Conservation (phyloP, 1,140 invertebrate genomes). For the Bombus fervidus region DNA sequence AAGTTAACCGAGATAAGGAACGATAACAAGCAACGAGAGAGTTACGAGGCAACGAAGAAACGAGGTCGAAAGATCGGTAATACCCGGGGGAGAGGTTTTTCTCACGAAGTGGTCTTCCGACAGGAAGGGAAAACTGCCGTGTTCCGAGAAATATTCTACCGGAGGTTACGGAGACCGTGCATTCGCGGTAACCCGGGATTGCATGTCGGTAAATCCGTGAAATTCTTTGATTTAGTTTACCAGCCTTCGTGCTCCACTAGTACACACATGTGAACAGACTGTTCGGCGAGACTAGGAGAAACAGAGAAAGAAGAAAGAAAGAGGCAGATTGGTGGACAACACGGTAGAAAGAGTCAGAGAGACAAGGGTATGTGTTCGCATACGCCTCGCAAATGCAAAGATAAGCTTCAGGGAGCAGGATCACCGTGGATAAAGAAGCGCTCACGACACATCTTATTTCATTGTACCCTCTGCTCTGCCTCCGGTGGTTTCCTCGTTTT, state of each 20-base stretch:
- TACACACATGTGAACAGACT: conserved; percentile 26
- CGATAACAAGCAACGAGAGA: conserved; percentile 61
- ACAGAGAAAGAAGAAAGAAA: not conserved
- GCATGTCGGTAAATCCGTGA: conserved; percentile 68
- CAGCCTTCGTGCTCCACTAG: conserved; percentile 11
- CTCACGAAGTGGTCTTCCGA: conserved; percentile 57
- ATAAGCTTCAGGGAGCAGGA: conserved; percentile 63
- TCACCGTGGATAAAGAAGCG: conserved; percentile 68
- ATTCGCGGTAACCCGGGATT: conserved; percentile 66
- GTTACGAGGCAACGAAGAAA: conserved; percentile 64
- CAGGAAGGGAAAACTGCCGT: conserved; percentile 49
- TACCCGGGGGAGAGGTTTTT: conserved; percentile 64
- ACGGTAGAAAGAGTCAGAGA: not conserved
- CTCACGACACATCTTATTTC: conserved; percentile 70
- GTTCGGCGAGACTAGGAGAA: not conserved
- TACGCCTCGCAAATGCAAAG: conserved; percentile 59
- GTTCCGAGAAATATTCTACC: conserved; percentile 63
- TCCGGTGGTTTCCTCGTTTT: conserved; percentile 36
- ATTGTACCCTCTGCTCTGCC: conserved; percentile 51
- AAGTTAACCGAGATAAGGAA: conserved; percentile 68
- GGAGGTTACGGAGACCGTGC: conserved; percentile 60
- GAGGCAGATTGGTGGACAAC: not conserved
- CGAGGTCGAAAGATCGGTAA: conserved; percentile 70
- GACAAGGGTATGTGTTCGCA: conserved; percentile 22
- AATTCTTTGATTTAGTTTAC: conserved; percentile 73